phyloP scores from a whole-genome alignment of 2,113 vertebrate genomes.

The Scolopax mira region DNA sequence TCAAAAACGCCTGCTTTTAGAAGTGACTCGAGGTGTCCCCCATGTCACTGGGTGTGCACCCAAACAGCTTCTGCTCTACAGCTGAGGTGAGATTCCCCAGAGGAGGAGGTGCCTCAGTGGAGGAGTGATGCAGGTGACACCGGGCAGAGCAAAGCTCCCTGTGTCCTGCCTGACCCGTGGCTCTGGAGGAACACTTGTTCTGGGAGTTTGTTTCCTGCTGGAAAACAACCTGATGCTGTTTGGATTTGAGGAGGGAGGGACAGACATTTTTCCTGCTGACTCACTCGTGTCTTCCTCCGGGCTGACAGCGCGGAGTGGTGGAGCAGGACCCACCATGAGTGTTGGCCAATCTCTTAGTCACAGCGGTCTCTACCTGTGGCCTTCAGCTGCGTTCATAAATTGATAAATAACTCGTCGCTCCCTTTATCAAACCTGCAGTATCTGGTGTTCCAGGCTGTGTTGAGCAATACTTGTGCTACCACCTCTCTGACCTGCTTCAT shows the following conservation, averaged over 20 bases:
- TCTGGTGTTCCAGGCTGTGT: neutral
- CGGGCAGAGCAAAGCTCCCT: neutral
- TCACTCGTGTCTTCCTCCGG: neutral
- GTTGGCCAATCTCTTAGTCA: neutral
- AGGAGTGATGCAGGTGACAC: neutral
- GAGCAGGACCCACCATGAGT: neutral
- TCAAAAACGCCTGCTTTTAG: neutral
- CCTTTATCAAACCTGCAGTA: neutral
- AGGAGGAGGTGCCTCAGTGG: neutral
- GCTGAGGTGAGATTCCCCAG: neutral
- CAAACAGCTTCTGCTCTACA: fast-evolving
- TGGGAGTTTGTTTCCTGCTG: neutral
- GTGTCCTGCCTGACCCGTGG: fast-evolving
- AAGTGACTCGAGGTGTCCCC: neutral
- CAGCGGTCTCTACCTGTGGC: neutral
- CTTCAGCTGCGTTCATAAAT: neutral
- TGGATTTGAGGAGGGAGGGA: neutral
- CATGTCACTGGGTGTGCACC: neutral
- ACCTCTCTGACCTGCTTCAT: neutral
- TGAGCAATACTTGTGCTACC: conserved; percentile 13
- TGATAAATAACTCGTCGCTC: neutral
- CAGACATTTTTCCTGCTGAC: neutral
- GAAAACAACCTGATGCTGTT: neutral
- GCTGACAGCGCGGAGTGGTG: fast-evolving
- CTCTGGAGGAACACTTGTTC: neutral